phyloP scores from a whole-genome alignment of 2,113 vertebrate genomes.

The Cyanoliseus patagonus region DNA sequence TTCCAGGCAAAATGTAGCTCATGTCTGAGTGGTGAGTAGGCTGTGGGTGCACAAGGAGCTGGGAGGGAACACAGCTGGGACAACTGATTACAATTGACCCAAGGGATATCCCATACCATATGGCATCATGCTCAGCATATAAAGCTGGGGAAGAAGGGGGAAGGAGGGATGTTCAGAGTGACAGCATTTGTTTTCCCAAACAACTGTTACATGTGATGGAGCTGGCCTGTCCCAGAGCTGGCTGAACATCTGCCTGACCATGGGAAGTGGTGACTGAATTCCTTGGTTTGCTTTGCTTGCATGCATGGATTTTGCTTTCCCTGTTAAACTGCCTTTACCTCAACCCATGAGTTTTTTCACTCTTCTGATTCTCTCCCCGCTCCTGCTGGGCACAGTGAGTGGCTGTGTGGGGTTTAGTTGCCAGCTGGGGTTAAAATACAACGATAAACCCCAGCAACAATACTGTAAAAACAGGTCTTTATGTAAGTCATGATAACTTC shows the following conservation, averaged over 20 bases:
- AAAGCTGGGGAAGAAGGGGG: neutral
- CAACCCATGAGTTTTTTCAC: neutral
- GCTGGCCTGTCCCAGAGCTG: neutral
- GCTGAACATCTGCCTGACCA: neutral
- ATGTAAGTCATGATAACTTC: neutral
- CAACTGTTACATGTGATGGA: fast-evolving
- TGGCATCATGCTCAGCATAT: neutral
- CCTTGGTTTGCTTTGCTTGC: neutral
- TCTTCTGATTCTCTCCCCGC: neutral
- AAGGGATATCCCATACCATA: neutral
- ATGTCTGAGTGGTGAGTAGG: neutral
- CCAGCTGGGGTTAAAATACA: neutral
- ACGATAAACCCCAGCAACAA: neutral
- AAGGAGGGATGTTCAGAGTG: fast-evolving
- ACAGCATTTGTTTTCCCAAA: neutral
- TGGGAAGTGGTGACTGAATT: neutral
- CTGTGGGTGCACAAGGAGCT: neutral
- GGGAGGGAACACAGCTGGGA: neutral
- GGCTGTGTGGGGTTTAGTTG: neutral
- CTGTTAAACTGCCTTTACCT: neutral
- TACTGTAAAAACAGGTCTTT: neutral
- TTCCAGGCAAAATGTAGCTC: neutral
- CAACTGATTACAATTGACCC: neutral
- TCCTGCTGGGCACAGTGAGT: neutral
- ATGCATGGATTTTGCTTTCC: neutral